These are phyloP conservation scores for Syrphus vitripennis DNA, from an alignment of 2,888 invertebrate genomes.

Conservation along the genomic window DNA sequence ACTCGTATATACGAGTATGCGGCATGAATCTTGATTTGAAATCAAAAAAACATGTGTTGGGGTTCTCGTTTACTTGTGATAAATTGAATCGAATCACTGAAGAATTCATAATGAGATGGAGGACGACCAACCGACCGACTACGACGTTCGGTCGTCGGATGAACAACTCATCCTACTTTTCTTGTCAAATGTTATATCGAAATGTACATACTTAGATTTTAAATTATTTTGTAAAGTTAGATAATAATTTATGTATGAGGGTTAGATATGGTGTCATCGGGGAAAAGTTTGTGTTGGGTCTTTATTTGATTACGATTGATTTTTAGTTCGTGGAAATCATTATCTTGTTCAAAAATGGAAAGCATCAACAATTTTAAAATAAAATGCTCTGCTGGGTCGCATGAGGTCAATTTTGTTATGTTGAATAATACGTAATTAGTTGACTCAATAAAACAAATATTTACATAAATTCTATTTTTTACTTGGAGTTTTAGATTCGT, in stretches of 20 bases:
- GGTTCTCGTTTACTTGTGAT: neutral
- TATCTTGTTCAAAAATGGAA: too few relatives aligned
- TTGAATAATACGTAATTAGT: too few relatives aligned
- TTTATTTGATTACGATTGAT: neutral
- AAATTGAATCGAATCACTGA: neutral
- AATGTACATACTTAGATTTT: neutral
- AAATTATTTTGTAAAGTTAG: neutral
- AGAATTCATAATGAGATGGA: neutral
- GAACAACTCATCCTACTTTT: neutral
- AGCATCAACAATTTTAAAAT: too few relatives aligned
- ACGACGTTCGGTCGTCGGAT: too few relatives aligned
- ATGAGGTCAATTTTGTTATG: too few relatives aligned
- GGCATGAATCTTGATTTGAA: constrained; percentile 2
- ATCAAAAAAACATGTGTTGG: constrained; percentile 3
- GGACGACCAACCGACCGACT: neutral
- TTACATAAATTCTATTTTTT: too few relatives aligned
- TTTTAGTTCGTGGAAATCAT: neutral
- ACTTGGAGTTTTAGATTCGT: too few relatives aligned
- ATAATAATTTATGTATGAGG: neutral
- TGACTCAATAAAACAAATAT: too few relatives aligned
- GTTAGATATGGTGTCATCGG: neutral
- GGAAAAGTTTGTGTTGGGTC: neutral
- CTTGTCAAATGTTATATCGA: too few relatives aligned
- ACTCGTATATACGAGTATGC: neutral
- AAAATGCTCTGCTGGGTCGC: too few relatives aligned